A percentile compares a stretch with the other conserved stretches of the same genome.
These are phyloP conservation scores for Ostrea denselamellosa DNA, from an alignment of 1,140 invertebrate species.

Conservation along the genomic window DNA sequence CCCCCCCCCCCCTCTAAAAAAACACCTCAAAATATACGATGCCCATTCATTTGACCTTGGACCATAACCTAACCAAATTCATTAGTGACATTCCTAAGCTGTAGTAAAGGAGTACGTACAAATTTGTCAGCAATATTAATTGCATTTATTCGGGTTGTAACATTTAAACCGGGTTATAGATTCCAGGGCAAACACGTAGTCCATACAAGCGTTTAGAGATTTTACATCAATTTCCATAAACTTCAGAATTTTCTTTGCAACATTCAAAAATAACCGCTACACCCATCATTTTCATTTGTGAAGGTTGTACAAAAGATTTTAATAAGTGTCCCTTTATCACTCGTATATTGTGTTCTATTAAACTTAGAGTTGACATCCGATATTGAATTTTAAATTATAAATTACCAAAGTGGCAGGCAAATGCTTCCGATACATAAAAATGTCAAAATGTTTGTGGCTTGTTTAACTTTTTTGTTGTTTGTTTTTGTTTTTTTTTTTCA, in stretches of 20 bases:
- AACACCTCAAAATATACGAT: too few species aligned
- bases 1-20: too few species aligned
- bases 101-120: too few species aligned
- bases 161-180: neutral
- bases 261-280: neutral
- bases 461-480: too few species aligned
- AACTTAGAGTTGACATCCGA: neutral
- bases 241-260: neutral
- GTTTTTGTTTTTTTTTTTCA: neutral
- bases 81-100: too few species aligned
- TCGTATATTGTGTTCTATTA: neutral
- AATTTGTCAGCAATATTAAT: too few species aligned
- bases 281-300: neutral
- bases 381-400: slow-evolving; percentile 31
- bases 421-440: neutral
- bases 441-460: neutral
- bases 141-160: too few species aligned
- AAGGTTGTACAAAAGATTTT: neutral
- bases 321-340: neutral
- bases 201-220: neutral
- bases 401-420: neutral
- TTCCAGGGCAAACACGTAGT: neutral
- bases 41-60: too few species aligned
- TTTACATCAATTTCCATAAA: neutral
- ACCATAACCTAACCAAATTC: too few species aligned